phyloP scores from a whole-genome alignment of 2,797 vertebrate genomes.

The Brotula barbata region DNA sequence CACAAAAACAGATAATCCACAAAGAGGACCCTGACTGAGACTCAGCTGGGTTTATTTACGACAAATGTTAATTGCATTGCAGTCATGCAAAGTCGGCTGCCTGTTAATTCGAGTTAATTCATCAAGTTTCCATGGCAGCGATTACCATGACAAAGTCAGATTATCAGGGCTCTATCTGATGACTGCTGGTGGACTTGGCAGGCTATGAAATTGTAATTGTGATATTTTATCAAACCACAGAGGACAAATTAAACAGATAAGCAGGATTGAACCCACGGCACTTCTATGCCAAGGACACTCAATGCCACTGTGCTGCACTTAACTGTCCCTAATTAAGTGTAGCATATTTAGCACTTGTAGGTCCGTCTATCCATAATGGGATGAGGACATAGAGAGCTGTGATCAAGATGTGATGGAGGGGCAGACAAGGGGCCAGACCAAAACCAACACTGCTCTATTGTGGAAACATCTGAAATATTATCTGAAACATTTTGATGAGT shows the following conservation, averaged over 20 bases:
- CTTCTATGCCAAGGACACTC: slow-evolving; percentile 33
- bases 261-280: slow-evolving; percentile 12
- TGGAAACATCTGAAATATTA: too few relatives aligned
- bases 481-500: too few relatives aligned
- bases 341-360: slow-evolving; percentile 22
- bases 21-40: slow-evolving; percentile 19
- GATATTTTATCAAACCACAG: slow-evolving; percentile 60
- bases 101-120: slow-evolving; percentile 61
- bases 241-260: slow-evolving; percentile 48
- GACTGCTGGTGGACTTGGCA: slow-evolving; percentile 52
- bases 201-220: slow-evolving; percentile 52
- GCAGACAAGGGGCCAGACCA: neutral
- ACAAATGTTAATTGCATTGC: slow-evolving; percentile 41
- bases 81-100: slow-evolving; percentile 35
- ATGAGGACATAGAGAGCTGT: slow-evolving; percentile 22
- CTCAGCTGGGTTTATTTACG: slow-evolving; percentile 25
- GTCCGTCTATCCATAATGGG: neutral
- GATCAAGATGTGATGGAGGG: neutral
- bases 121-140: slow-evolving; percentile 45
- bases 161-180: slow-evolving; percentile 31
- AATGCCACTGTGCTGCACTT: slow-evolving; percentile 15
- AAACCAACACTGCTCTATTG: slow-evolving; percentile 32
- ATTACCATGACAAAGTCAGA: slow-evolving; percentile 58
- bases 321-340: slow-evolving; percentile 32
- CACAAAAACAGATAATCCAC: slow-evolving; percentile 10